Evolutionary conservation across 2,113 vertebrate species (phyloP), one percentile per base, ranked within the genome.

Genomic region (Thryonomys swinderianus): DNA sequence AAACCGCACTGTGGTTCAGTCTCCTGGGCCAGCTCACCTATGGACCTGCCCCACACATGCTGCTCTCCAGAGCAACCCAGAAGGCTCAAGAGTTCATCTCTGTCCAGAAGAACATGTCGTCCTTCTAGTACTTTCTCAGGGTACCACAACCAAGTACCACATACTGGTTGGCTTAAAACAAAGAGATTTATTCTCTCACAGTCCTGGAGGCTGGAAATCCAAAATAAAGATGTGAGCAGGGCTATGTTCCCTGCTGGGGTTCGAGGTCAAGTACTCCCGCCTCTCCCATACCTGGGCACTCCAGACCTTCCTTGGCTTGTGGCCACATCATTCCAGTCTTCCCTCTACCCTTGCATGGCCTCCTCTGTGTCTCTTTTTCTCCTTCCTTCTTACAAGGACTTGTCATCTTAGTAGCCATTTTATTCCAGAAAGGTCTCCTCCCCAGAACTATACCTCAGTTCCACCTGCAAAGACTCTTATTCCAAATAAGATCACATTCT

Each of bases 71-170:
- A 25, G 57, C 34, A 74, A 1, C 34, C 64, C 73, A 4, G 20
- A 4, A 32, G 21, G 9, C 57, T 32, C 5, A 0, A 13, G 1
- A 0, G 3, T 20, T 45, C 88, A 27, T 25, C 78, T 64, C 59
- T 32, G 20, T n/a, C 45, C 0, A 4, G 40, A 62, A 55, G 45
- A n/a, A 45, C 12, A 13, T 40, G 32, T 6, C 17, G 48, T n/a
- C 34, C 45, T 51, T 7, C 21, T 7, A 3, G 71, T 48, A 45
- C 57, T 76, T 82, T 55, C 86, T 14, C 18, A 7, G 23, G n/a
- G 62, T 74, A 34, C 55, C 51, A 34, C 25, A 23, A 59, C 53
- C 32, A 48, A 78, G 57, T 11, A 51, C 62, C 55, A 30, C 53
- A 73, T 42, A 73, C 40, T 5, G 0, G 34, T 40, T 73, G 69